A percentile compares a stretch with the other conserved stretches of the same genome.
These are phyloP conservation scores for Notolepis coatsorum DNA, from an alignment of 2,797 vertebrate species.

Conservation along the genomic window DNA sequence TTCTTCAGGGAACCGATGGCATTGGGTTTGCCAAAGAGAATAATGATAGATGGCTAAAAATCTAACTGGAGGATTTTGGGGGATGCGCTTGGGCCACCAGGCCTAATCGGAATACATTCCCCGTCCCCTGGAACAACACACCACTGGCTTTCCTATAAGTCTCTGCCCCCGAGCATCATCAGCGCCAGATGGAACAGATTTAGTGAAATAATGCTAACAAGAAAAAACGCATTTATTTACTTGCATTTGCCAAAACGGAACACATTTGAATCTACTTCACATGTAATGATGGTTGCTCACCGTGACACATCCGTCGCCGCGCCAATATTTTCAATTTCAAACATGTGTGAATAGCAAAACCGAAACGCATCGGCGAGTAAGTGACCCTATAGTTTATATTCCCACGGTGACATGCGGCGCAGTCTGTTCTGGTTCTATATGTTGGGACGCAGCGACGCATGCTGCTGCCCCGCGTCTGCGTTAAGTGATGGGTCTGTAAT, in stretches of 20 bases:
- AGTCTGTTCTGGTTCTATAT: constrained; percentile 11
- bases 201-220: not conserved
- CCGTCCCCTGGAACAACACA: constrained; percentile 51
- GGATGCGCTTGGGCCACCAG: constrained; percentile 77
- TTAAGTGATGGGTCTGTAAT: constrained; percentile 43
- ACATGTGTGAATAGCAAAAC: not conserved
- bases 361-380: constrained; percentile 4
- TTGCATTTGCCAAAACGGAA: not conserved
- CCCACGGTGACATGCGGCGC: constrained; percentile 12
- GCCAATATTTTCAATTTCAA: constrained; percentile 26
- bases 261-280: constrained; percentile 12
- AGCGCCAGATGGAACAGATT: constrained; percentile 29
- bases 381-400: constrained; percentile 12
- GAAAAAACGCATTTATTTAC: not conserved
- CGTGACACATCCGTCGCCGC: constrained; percentile 1
- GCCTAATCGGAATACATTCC: constrained; percentile 77
- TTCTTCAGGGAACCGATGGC: constrained; percentile 87
- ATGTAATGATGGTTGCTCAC: constrained; percentile 24
- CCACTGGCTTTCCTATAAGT: constrained; percentile 47
- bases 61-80: constrained; percentile 82
- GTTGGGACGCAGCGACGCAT: constrained; percentile 28
- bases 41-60: constrained; percentile 88
- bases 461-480: constrained; percentile 15
- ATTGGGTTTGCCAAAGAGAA: constrained; percentile 89
- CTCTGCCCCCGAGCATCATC: constrained; percentile 43